Percentiles rank a stretch among this genome's conserved stretches.
Evolutionary conservation across 2,113 vertebrate species (phyloP).

Genomic region (Psophia crepitans): DNA sequence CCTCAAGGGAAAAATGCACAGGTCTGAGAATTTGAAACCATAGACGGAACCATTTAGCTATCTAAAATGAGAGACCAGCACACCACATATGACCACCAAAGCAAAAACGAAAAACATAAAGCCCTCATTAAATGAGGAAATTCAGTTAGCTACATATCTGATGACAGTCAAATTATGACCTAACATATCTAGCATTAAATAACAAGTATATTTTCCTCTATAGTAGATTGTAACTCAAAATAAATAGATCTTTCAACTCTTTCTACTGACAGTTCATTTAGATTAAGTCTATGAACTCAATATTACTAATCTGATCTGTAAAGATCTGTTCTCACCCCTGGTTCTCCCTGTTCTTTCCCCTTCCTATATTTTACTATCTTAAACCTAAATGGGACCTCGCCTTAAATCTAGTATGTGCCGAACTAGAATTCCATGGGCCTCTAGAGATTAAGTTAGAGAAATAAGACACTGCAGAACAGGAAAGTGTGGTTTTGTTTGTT

Average conservation of each 20-base stretch:
- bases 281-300: not conserved
- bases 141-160: not conserved
- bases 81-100: not conserved
- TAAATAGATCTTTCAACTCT: not conserved
- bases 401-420: not conserved
- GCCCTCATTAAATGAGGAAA: not conserved
- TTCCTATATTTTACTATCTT: not conserved
- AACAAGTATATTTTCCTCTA: not conserved
- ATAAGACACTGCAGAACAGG: conserved; percentile 5
- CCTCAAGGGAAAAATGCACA: not conserved
- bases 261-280: not conserved
- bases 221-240: not conserved
- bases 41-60: not conserved
- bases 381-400: not conserved
- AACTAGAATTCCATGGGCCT: not conserved
- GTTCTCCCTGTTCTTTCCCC: not conserved
- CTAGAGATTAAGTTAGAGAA: not conserved
- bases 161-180: not conserved
- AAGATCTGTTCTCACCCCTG: not conserved
- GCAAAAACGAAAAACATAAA: not conserved
- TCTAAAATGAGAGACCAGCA: not conserved
- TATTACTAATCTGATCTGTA: not conserved
- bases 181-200: not conserved
- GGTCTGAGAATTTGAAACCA: not conserved
- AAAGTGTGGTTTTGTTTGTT: conserved; percentile 34